phyloP scores from a whole-genome alignment of 2,888 invertebrate species.

The Dorcus parallelipipedus region DNA sequence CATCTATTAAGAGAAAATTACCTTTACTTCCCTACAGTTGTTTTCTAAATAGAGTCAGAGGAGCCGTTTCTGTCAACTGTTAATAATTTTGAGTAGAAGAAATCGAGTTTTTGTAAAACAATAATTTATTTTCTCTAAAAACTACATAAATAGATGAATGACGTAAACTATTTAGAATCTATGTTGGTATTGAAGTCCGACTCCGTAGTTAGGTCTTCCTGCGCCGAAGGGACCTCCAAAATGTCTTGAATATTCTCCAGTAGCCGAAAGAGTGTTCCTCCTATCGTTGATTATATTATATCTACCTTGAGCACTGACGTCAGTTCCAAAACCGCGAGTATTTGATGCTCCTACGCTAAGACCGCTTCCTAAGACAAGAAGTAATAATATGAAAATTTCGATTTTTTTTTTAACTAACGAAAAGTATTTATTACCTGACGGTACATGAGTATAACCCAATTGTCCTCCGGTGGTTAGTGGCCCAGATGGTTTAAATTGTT shows the following conservation, averaged over 20 bases:
- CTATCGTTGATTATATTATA: constrained; percentile 16
- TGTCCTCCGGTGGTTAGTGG: constrained; percentile 21
- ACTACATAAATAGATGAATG: background rate
- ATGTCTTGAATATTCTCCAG: constrained; percentile 22
- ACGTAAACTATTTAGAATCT: constrained; percentile 13
- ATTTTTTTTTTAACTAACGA: background rate
- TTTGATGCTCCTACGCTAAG: constrained; percentile 11
- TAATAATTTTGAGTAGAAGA: no score
- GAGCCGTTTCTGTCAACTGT: background rate
- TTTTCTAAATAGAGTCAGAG: background rate
- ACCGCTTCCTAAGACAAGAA: constrained; percentile 8
- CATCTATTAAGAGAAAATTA: no score
- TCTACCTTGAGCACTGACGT: constrained; percentile 11
- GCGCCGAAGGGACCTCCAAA: constrained; percentile 23
- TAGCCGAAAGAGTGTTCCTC: constrained; percentile 15
- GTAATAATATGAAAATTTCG: background rate
- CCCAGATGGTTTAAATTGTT: constrained; percentile 17
- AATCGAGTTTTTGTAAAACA: no score
- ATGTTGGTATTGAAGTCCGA: constrained; percentile 16
- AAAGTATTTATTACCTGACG: constrained; percentile 15
- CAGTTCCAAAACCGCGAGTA: constrained; percentile 16
- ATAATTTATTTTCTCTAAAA: background rate
- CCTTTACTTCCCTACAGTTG: no score
- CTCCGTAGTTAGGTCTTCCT: constrained; percentile 23
- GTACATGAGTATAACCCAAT: constrained; percentile 25